Evolutionary conservation across 2,797 vertebrate genomes (phyloP).

Genomic region (Halcyon leucocephala): DNA sequence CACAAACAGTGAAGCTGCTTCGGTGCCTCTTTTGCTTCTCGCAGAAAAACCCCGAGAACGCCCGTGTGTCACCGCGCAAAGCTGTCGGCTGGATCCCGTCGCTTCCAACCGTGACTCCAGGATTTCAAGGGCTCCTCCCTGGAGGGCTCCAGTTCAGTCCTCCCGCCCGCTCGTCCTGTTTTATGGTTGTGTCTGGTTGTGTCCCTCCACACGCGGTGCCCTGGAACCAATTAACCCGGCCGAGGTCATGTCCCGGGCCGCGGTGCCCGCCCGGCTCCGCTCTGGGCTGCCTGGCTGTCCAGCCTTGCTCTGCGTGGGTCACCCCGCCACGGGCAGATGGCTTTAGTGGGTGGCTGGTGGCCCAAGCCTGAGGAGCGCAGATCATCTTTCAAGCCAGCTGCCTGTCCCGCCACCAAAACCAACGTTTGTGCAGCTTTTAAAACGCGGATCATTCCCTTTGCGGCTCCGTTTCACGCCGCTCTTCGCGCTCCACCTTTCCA

Average conservation of each 20-base stretch:
- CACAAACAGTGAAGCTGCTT: not conserved
- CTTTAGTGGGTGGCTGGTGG: not conserved
- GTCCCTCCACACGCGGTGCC: not conserved
- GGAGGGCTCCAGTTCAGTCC: not conserved
- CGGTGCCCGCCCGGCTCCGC: not conserved
- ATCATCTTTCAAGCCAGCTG: not conserved
- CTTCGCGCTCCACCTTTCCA: not conserved
- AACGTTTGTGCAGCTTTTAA: not conserved
- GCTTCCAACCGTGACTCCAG: not conserved
- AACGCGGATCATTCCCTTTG: not conserved
- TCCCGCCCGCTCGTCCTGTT: not conserved
- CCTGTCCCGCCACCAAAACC: not conserved
- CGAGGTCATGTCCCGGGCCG: fast-evolving
- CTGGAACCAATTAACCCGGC: not conserved
- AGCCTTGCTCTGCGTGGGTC: not conserved
- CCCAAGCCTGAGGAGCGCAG: not conserved
- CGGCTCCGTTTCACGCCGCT: not conserved
- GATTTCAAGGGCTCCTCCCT: not conserved
- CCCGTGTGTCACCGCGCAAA: not conserved
- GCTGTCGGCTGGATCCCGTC: not conserved
- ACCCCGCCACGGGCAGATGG: fast-evolving
- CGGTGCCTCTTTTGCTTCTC: not conserved
- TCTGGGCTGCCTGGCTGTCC: not conserved
- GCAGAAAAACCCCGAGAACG: not conserved
- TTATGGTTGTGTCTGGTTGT: not conserved